Conservation (phyloP, 2,888 invertebrate genomes). For the Leptura quadrifasciata region DNA sequence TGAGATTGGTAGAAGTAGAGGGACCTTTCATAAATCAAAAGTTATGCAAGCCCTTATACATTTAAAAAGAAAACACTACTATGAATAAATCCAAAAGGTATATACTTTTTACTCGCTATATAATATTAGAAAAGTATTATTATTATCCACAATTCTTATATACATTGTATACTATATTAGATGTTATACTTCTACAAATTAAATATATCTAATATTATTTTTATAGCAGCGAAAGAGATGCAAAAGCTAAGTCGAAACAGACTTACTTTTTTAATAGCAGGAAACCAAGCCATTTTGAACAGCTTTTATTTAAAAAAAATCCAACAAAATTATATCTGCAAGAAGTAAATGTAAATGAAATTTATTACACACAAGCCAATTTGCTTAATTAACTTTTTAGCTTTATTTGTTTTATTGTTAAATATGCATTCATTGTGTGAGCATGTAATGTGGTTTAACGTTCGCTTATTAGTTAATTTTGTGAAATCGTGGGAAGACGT, state of each 20-base stretch:
- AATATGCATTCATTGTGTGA: background rate
- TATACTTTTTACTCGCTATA: no score
- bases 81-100: no score
- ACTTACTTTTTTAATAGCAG: slow-evolving; percentile 50
- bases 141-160: no score
- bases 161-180: no score
- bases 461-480: slow-evolving; percentile 10
- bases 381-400: background rate
- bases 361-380: background rate
- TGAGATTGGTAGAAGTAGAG: no score
- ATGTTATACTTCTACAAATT: no score
- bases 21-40: no score
- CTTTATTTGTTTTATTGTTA: background rate
- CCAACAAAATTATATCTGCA: slow-evolving; percentile 48
- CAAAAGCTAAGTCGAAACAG: background rate
- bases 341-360: slow-evolving; percentile 22
- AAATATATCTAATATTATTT: background rate
- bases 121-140: no score
- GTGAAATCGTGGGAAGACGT: slow-evolving; percentile 43
- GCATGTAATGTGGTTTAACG: background rate
- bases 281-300: slow-evolving; percentile 48
- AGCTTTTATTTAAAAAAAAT: slow-evolving; percentile 22
- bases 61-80: no score
- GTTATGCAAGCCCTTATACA: no score
- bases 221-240: background rate